A percentile compares a stretch with the other conserved stretches of the same genome.
These are phyloP conservation scores for Drosophila fulvimacula DNA, from an alignment of 2,888 invertebrate genomes.

Conservation along the genomic window DNA sequence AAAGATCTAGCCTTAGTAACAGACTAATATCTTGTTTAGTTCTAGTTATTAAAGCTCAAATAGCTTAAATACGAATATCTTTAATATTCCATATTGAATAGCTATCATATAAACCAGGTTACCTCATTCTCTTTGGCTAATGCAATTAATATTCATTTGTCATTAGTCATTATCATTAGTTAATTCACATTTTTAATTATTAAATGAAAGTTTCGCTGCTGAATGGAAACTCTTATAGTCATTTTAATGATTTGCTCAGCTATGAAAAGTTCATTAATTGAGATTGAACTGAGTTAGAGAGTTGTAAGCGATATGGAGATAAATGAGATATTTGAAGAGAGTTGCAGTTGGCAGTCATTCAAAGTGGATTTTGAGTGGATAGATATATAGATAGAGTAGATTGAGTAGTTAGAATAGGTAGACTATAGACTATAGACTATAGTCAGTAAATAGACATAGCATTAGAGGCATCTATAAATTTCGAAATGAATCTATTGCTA, in stretches of 20 bases:
- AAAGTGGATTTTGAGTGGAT: neutral
- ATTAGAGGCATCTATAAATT: neutral
- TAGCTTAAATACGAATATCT: too few relatives aligned
- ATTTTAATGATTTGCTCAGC: neutral
- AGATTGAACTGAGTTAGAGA: neutral
- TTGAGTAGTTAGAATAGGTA: neutral
- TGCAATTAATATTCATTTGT: too few relatives aligned
- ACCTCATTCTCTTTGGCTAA: neutral
- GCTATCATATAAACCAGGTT: neutral
- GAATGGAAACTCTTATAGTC: neutral
- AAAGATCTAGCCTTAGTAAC: too few relatives aligned
- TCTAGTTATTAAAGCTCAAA: too few relatives aligned
- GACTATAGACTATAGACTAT: neutral
- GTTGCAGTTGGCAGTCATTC: neutral
- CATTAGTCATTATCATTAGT: conserved; percentile 5
- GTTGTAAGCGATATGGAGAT: neutral
- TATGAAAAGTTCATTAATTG: conserved; percentile 4
- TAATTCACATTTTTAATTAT: conserved; percentile 1
- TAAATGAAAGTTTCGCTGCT: conserved; percentile 1
- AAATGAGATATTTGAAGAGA: neutral
- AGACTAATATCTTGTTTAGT: too few relatives aligned
- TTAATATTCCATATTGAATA: too few relatives aligned
- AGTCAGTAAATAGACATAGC: neutral
- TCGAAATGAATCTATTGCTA: neutral
- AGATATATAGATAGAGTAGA: neutral